Percentiles rank a stretch among this genome's conserved stretches.
Conservation (phyloP, 2,797 vertebrate genomes). For the Rousettus madagascariensis region DNA sequence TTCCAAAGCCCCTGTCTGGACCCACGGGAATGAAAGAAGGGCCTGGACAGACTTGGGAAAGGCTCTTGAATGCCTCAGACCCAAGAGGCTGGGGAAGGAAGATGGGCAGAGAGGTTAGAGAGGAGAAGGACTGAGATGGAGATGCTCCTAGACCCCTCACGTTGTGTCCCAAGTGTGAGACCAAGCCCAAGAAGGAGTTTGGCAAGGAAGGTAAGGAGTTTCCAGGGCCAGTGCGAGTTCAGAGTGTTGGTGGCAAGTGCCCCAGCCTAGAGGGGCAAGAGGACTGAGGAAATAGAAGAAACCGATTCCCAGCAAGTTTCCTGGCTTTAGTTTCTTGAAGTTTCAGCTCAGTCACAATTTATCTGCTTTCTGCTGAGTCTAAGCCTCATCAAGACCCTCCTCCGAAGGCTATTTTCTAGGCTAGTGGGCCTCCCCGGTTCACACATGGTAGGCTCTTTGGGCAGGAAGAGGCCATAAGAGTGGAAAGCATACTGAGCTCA, state of each 20-base stretch:
- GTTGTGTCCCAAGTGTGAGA: not conserved
- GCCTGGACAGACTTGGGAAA: conserved; percentile 44
- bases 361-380: conserved; percentile 13
- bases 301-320: not conserved
- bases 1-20: not conserved
- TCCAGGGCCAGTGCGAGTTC: not conserved
- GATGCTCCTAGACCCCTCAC: not conserved
- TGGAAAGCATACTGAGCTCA: not conserved
- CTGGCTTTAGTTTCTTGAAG: conserved; percentile 26
- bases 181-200: not conserved
- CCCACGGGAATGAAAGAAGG: conserved; percentile 60
- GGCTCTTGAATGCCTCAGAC: conserved; percentile 35
- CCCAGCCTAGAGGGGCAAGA: not conserved
- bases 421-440: not conserved
- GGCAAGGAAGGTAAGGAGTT: not conserved
- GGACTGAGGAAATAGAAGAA: not conserved
- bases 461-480: conserved; percentile 7
- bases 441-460: not conserved
- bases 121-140: not conserved
- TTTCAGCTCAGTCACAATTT: not conserved
- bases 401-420: not conserved
- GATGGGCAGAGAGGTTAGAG: not conserved
- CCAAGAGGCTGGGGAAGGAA: conserved; percentile 15
- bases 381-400: not conserved
- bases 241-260: not conserved